A percentile compares a stretch with the other conserved stretches of the same genome.
Evolutionary conservation across 2,113 vertebrate species (phyloP).

Genomic region (Telmatochromis brachygnathus): DNA sequence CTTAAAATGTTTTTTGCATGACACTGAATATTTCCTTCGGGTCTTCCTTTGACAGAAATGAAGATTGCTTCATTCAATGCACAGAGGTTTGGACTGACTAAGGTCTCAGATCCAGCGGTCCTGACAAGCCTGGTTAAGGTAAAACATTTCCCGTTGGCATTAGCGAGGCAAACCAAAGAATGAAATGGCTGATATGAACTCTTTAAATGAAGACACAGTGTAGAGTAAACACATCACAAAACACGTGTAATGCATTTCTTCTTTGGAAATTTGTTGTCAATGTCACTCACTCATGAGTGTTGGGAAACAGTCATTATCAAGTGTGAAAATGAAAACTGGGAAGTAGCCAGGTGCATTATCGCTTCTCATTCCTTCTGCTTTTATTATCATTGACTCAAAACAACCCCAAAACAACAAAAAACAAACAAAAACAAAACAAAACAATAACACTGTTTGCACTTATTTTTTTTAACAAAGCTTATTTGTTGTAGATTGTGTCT

Average conservation of each 20-base stretch:
- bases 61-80: conserved; percentile 46
- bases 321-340: not conserved
- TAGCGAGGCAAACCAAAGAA: not conserved
- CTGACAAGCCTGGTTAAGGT: conserved; percentile 41
- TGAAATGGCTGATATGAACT: not conserved
- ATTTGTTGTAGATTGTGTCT: conserved; percentile 53
- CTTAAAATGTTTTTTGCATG: not conserved
- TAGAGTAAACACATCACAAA: not conserved
- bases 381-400: not conserved
- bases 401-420: not conserved
- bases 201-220: not conserved
- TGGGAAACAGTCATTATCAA: not conserved
- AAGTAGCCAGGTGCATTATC: not conserved
- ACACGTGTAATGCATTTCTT: not conserved
- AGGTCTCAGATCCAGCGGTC: conserved; percentile 23
- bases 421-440: not conserved
- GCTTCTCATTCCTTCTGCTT: not conserved
- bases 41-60: conserved; percentile 7
- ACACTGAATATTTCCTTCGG: not conserved
- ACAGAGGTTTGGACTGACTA: conserved; percentile 26
- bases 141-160: not conserved
- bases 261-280: not conserved
- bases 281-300: not conserved
- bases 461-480: not conserved
- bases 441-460: not conserved